Evolutionary conservation across 2,113 vertebrate genomes (phyloP), one percentile per base, ranked within the genome.

Genomic region (Petromus typicus): DNA sequence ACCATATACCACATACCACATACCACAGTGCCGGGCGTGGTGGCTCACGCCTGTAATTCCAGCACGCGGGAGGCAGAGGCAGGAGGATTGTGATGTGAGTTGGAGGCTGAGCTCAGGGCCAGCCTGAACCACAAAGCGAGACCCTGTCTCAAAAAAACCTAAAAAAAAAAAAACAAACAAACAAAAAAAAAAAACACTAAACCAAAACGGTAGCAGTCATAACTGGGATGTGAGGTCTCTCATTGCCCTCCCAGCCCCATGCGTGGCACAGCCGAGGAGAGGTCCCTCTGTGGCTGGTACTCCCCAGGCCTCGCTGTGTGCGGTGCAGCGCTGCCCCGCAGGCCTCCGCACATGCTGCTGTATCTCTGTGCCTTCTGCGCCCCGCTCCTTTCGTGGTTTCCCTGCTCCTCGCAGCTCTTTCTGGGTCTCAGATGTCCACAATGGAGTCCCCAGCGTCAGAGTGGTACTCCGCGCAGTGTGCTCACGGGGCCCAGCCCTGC

Each of bases 401-500:
- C n/a, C n/a, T n/a, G n/a, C n/a, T 48, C 45, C 0, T 80, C 18
- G n/a, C 2, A 12, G 14, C 43, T 9, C 12, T 73, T 69, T 66
- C 66, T 1, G 32, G 23, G 45, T 34, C 20, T 37, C 37, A 56
- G 32, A 0, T 0, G 8, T 9, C 66, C 66, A 8, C 66, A 37
- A 45, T 63, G 63, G 2, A 5, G 1, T 64, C 30, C n/a, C 10
- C 37, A n/a, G 85, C 11, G 30, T 48, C 67, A 4, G 80, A 4
- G 10, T 34, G 37, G 76, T 1, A 13, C 32, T 59, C 8, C 12
- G 75, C 82, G 66, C 7, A 8, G 34, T 30, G 61, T 37, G 17
- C 18, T 86, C 13, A 0, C 11, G 4, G 12, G 32, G n/a, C 37
- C 7, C 0, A 48, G 3, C 13, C 66, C 2, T 5, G 2, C 37